Conservation (phyloP, 2,797 vertebrate genomes). For the Protosalanx chinensis region DNA sequence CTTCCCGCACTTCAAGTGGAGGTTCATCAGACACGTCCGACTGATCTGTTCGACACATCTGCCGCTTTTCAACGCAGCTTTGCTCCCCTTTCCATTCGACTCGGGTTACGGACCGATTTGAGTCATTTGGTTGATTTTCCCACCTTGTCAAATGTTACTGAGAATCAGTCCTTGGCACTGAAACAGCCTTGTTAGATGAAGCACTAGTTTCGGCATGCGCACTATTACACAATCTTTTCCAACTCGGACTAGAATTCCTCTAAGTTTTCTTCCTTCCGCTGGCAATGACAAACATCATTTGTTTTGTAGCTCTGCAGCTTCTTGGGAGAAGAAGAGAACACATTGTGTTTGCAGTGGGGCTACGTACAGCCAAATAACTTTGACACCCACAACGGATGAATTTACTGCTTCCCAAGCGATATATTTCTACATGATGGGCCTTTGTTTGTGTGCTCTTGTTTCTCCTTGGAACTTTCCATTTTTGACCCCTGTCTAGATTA, state of each 20-base stretch:
- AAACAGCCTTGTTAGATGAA: conserved; percentile 11
- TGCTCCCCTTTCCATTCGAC: conserved; percentile 11
- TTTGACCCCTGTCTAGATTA: conserved; percentile 49
- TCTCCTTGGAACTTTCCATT: conserved; percentile 70
- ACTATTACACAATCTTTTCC: conserved; percentile 31
- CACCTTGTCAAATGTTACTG: conserved; percentile 4
- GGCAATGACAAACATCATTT: conserved; percentile 39
- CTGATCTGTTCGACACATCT: conserved; percentile 13
- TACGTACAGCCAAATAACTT: conserved; percentile 59
- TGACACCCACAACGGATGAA: conserved; percentile 56
- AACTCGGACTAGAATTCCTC: conserved; percentile 18
- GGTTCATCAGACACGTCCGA: conserved; percentile 4
- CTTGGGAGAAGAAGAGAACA: conserved; percentile 38
- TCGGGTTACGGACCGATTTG: not conserved
- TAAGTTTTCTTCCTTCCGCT: conserved; percentile 34
- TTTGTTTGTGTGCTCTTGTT: conserved; percentile 69
- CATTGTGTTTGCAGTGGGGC: conserved; percentile 29
- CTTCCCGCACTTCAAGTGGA: not conserved
- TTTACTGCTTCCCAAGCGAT: conserved; percentile 55
- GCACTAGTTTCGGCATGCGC: conserved; percentile 12
- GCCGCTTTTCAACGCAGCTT: conserved; percentile 18
- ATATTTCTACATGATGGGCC: conserved; percentile 57
- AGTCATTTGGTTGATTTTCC: not conserved
- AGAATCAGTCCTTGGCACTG: conserved; percentile 23
- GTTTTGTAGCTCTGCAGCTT: conserved; percentile 24